These are phyloP conservation scores for Aphaenogaster floridana DNA, from an alignment of 1,140 invertebrate genomes.

Conservation along the genomic window DNA sequence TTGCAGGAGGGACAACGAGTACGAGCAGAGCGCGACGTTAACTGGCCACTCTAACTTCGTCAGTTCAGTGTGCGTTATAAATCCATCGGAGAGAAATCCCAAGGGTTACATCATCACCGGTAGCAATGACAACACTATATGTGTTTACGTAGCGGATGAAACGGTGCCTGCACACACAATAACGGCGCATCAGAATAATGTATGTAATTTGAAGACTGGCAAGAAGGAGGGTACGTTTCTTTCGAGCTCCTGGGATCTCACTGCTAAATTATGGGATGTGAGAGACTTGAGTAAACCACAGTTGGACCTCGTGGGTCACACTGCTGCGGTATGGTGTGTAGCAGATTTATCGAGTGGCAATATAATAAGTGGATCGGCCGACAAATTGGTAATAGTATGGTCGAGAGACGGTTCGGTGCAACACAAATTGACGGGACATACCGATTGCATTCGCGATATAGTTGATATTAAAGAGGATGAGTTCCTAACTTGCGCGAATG, in stretches of 20 bases:
- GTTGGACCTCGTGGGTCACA: constrained; percentile 91
- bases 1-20: constrained; percentile 87
- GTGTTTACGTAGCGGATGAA: constrained; percentile 90
- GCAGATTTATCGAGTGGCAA: constrained; percentile 88
- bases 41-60: constrained; percentile 96
- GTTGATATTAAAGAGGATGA: constrained; percentile 89
- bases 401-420: constrained; percentile 87
- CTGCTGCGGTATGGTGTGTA: constrained; percentile 96
- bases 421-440: constrained; percentile 91
- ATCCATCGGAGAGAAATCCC: constrained; percentile 90
- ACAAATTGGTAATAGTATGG: constrained; percentile 96
- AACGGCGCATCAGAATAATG: constrained; percentile 93
- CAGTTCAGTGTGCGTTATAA: constrained; percentile 92
- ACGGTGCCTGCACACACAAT: constrained; percentile 89
- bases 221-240: constrained; percentile 88
- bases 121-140: constrained; percentile 95
- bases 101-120: constrained; percentile 95
- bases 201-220: constrained; percentile 90
- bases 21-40: constrained; percentile 89
- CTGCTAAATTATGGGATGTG: constrained; percentile 93
- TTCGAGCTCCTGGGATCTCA: constrained; percentile 97
- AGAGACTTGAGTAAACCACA: constrained; percentile 85
- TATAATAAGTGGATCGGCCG: constrained; percentile 95
- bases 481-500: constrained; percentile 96
- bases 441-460: constrained; percentile 95